These are phyloP conservation scores for Isichthys henryi DNA, from an alignment of 2,113 vertebrate genomes.

Conservation along the genomic window DNA sequence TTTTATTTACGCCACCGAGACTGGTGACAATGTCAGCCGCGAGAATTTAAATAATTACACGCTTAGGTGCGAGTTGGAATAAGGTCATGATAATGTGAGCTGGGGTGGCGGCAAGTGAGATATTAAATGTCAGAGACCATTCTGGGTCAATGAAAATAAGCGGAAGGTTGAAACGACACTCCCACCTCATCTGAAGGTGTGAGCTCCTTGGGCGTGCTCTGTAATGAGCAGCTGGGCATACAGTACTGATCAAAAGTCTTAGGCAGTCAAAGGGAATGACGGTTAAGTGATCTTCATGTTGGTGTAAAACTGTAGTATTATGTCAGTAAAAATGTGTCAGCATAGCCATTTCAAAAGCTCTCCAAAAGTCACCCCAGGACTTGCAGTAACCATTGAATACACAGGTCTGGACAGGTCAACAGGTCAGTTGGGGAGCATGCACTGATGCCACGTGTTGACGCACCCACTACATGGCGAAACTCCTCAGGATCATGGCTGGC, in stretches of 20 bases:
- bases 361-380: neutral
- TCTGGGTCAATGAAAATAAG: neutral
- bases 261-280: neutral
- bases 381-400: neutral
- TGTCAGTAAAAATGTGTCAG: neutral
- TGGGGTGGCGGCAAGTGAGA: neutral
- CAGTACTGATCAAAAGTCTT: neutral
- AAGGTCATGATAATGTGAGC: neutral
- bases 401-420: too few species aligned
- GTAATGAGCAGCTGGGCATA: neutral
- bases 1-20: neutral
- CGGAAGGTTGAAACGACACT: neutral
- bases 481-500: too few species aligned
- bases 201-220: neutral
- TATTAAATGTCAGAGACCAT: neutral
- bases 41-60: neutral
- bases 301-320: neutral
- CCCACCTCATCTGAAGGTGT: neutral
- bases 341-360: neutral
- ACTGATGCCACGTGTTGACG: too few species aligned
- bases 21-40: neutral
- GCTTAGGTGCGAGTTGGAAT: neutral
- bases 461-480: too few species aligned
- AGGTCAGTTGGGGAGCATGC: too few species aligned
- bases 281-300: neutral